Evolutionary conservation across 2,888 invertebrate genomes (phyloP), one percentile per base, ranked within the genome.

Genomic region (Campopleginae sp.): DNA sequence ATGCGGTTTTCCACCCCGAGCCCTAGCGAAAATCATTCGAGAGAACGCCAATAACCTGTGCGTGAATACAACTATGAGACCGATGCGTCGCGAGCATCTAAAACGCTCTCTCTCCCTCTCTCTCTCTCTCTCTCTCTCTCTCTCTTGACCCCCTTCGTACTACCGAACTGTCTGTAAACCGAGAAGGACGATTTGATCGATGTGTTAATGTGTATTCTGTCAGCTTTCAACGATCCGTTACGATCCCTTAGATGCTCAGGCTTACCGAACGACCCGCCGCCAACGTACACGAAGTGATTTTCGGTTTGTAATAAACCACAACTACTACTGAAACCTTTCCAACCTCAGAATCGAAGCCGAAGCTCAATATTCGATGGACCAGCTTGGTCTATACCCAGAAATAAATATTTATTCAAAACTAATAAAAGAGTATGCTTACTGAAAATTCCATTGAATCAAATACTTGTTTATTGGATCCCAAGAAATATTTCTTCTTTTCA

Each of bases 111-210:
- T n/a, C n/a, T n/a, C n/a, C n/a, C n/a, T n/a, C n/a, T n/a, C n/a
- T n/a, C n/a, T n/a, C n/a, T n/a, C n/a, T n/a, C n/a, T n/a, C n/a
- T n/a, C n/a, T n/a, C n/a, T n/a, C n/a, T n/a, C n/a, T n/a, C n/a
- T n/a, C n/a, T n/a, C n/a, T n/a, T 58, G 54, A 75, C 76, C 82
- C 85, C 82, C 82, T 85, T 85, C 65, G n/a, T 42, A 44, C 44
- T 33, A 42, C 75, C n/a, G n/a, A 71, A 46, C 51, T 31, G 74
- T 54, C 38, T 63, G 31, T 31, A 66, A 51, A 54, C 42, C 61
- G 74, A 27, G 31, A 46, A 54, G 44, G 44, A 78, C 70, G 4
- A 74, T 86, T 87, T 89, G 89, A 89, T 89, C 84, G 89, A 89
- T 89, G 89, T 48, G 85, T 81, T 58, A 65, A 84, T 86, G 78